Conservation (phyloP, 2,113 vertebrate species). For the Coptodon rendalli region DNA sequence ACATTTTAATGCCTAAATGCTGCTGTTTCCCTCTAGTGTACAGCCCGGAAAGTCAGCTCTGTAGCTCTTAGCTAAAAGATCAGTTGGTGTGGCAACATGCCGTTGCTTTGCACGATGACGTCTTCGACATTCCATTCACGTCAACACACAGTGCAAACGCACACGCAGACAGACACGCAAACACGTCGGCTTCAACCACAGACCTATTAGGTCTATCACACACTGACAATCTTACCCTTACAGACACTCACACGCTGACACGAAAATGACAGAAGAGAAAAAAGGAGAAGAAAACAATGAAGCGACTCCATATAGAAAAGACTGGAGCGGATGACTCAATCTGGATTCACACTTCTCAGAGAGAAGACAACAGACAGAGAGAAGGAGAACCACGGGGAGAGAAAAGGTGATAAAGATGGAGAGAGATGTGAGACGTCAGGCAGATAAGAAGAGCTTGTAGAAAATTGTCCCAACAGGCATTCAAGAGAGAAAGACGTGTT, state of each 20-base stretch:
- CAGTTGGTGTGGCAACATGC: conserved; percentile 18
- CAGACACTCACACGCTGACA: not conserved
- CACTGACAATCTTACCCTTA: not conserved
- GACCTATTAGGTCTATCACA: conserved; percentile 10
- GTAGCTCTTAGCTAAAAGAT: not conserved
- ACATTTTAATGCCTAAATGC: not conserved
- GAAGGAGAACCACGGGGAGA: not conserved
- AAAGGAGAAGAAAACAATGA: not conserved
- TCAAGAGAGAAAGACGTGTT: not conserved
- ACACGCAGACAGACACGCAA: not conserved
- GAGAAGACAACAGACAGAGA: not conserved
- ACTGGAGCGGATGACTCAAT: not conserved
- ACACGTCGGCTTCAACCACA: not conserved
- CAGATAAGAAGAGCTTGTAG: not conserved
- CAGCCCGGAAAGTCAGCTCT: not conserved
- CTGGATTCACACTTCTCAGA: conserved; percentile 16
- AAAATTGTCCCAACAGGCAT: conserved; percentile 16
- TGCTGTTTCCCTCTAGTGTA: not conserved
- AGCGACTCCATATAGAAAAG: not conserved
- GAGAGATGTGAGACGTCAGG: not conserved
- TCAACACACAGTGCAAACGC: not conserved
- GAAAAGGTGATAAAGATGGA: not conserved
- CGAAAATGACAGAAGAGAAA: not conserved
- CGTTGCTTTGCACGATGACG: conserved; percentile 15
- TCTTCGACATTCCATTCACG: conserved; percentile 36